Evolutionary conservation across 2,888 invertebrate species (phyloP), one percentile per base, ranked within the genome.

Genomic region (Cybosia mesomella): DNA sequence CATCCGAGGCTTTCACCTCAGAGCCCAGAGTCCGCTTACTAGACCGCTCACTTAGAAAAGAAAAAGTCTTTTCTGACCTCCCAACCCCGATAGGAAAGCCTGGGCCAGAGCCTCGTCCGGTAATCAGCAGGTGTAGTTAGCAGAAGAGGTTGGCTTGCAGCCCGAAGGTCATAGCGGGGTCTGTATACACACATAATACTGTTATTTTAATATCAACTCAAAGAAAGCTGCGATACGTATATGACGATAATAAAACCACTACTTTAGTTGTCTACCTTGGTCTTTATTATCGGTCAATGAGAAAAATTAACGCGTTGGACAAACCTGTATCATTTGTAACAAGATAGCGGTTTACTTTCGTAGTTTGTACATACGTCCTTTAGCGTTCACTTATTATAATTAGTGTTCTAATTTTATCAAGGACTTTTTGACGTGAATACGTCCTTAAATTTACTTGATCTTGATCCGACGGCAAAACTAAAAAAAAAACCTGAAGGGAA

Each of bases 251-350:
- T 73, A 73, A 73, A 70, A 64, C 39, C 64, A 63, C 18, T 24
- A 28, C 57, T 59, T 70, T 67, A 64, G 66, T 70, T 18, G 74
- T 67, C 58, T 57, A 71, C 80, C 80, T 80, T 80, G 80, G 63
- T 68, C 54, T 77, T 71, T 74, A 77, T 71, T 58, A 21, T 58
- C 61, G 70, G 66, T 71, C 77, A 77, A 73, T 67, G 59, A 58
- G 65, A 70, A 75, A 79, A 58, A 22, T 59, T 70, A 63, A 70
- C 61, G 39, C 57, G 57, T 74, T 70, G 63, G 69, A 76, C 28
- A 75, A 77, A 75, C 79, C 69, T 69, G 74, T 69, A 68, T 61
- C 62, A n/a, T 57, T 74, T 69, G 64, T 65, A 22, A 66, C 9
- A 39, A 73, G 68, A 65, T 55, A 10, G 39, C 58, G 62, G 61